Conservation (phyloP, 2,888 invertebrate genomes). For the Thera britannica region DNA sequence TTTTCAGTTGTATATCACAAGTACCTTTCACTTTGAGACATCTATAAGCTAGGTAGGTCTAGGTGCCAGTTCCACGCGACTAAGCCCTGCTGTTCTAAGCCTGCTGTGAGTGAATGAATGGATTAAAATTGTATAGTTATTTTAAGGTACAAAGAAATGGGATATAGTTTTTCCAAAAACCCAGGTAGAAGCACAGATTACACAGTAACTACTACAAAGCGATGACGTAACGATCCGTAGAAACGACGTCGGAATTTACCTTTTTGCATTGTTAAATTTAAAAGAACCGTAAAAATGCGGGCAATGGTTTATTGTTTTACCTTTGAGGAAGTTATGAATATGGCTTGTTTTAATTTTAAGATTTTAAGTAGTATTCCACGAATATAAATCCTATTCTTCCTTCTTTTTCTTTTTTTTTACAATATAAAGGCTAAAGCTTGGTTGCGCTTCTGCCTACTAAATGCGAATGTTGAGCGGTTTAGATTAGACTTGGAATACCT, state of each 20-base stretch:
- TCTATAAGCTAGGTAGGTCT: too few relatives aligned
- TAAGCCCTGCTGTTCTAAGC: too few relatives aligned
- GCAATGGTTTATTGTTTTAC: slow-evolving; percentile 27
- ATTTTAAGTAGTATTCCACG: not conserved
- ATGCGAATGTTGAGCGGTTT: too few relatives aligned
- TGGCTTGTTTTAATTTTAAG: slow-evolving; percentile 2
- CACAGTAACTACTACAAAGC: slow-evolving; percentile 4
- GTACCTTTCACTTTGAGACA: too few relatives aligned
- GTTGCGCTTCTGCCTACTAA: too few relatives aligned
- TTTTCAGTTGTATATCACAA: too few relatives aligned
- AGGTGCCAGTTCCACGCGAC: too few relatives aligned
- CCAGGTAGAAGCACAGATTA: slow-evolving; percentile 23
- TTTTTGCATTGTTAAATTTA: slow-evolving; percentile 23
- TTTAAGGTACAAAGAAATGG: not conserved
- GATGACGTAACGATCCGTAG: slow-evolving; percentile 23
- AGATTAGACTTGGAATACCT: too few relatives aligned
- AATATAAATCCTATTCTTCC: too few relatives aligned
- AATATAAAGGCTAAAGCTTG: too few relatives aligned
- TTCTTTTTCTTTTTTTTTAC: too few relatives aligned
- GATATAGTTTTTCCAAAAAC: slow-evolving; percentile 14
- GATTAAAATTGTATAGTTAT: not conserved
- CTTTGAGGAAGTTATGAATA: slow-evolving; percentile 5
- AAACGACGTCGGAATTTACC: slow-evolving; percentile 18
- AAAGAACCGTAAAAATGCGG: slow-evolving; percentile 24
- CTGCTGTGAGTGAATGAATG: too few relatives aligned